A percentile compares a stretch with the other conserved stretches of the same genome.
These are phyloP conservation scores for Monodelphis domestica DNA, from an alignment of 2,797 vertebrate genomes.

Conservation along the genomic window DNA sequence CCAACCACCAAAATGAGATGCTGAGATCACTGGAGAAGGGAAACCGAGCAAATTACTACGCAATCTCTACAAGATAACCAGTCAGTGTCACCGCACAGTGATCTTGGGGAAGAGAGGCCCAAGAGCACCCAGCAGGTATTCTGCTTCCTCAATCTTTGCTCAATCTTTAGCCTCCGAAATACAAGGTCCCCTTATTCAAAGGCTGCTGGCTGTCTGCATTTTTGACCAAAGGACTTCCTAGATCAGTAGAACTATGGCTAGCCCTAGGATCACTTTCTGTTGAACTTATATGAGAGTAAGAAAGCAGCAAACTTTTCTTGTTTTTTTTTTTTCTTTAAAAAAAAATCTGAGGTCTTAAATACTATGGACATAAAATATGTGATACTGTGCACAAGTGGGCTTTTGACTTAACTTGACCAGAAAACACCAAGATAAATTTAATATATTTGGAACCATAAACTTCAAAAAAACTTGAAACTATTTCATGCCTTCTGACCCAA, in stretches of 20 bases:
- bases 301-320: neutral
- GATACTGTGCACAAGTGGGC: neutral
- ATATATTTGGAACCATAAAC: conserved; percentile 13
- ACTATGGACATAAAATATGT: neutral
- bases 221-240: neutral
- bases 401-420: neutral
- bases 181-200: neutral
- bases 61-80: fast-evolving
- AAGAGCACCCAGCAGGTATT: neutral
- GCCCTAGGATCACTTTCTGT: neutral
- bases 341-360: neutral
- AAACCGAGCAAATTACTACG: neutral
- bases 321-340: neutral
- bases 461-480: conserved; percentile 47
- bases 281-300: neutral
- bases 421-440: neutral
- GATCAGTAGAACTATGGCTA: neutral
- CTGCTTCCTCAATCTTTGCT: neutral
- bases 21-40: neutral
- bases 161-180: neutral
- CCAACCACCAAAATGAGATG: neutral
- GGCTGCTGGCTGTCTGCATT: neutral
- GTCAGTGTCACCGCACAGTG: neutral
- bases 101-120: neutral
- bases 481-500: neutral